Conservation (phyloP, 2,888 invertebrate genomes). For the Tachystola acroxantha region DNA sequence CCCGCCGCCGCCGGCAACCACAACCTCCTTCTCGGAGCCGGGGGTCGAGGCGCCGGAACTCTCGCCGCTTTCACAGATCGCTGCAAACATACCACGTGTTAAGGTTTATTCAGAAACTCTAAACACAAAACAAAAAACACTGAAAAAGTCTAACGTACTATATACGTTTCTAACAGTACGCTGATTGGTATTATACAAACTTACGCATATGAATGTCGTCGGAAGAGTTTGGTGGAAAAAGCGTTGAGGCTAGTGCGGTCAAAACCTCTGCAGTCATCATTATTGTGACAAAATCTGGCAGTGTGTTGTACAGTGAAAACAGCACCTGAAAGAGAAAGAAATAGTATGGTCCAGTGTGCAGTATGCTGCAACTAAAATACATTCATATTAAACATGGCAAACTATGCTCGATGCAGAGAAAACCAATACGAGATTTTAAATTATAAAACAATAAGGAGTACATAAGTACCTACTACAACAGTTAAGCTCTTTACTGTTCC, state of each 20-base stretch:
- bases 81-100: constrained; percentile 22
- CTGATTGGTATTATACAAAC: constrained; percentile 21
- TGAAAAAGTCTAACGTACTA: no score
- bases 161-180: no score
- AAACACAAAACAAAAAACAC: not conserved
- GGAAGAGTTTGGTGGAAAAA: constrained; percentile 83
- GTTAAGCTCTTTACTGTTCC: no score
- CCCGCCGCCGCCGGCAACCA: constrained; percentile 57
- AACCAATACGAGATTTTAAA: no score
- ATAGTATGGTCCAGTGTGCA: no score
- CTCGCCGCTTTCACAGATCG: constrained; percentile 81
- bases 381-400: no score
- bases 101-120: no score
- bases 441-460: no score
- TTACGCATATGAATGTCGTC: constrained; percentile 68
- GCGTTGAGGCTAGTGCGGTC: constrained; percentile 88
- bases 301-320: constrained; percentile 96
- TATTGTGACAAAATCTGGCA: constrained; percentile 93
- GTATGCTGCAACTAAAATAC: no score
- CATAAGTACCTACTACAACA: no score
- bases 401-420: no score
- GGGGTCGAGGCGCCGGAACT: constrained; percentile 91
- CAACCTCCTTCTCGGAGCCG: constrained; percentile 77
- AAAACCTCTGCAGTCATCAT: constrained; percentile 96
- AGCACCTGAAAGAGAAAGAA: constrained; percentile 81